Percentiles rank a stretch among this genome's conserved stretches.
These are phyloP conservation scores for Lindbergichthys nudifrons DNA, from an alignment of 2,797 vertebrate genomes.

Conservation along the genomic window DNA sequence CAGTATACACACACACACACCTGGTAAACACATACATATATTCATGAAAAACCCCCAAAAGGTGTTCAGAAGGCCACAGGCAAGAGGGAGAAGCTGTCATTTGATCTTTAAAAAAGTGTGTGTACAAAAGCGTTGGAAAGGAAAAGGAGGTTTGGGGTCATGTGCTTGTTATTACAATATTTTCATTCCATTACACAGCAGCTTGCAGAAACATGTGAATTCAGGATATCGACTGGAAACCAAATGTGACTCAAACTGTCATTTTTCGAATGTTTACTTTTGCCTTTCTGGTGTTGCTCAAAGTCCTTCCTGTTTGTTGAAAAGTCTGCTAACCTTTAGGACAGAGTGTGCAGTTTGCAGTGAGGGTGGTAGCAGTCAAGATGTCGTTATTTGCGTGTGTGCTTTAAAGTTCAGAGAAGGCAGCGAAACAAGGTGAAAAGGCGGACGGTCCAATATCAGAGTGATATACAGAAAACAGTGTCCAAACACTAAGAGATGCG, in stretches of 20 bases:
- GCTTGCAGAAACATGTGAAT: constrained; percentile 56
- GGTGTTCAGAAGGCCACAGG: constrained; percentile 70
- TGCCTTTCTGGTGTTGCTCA: constrained; percentile 4
- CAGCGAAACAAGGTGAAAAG: constrained; percentile 21
- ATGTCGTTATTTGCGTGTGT: constrained; percentile 10
- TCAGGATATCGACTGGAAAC: constrained; percentile 25
- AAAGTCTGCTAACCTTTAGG: constrained; percentile 14
- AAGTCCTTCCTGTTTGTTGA: constrained; percentile 37
- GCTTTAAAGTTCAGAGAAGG: background rate
- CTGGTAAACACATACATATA: constrained; percentile 76
- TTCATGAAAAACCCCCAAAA: constrained; percentile 73
- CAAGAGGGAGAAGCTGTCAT: constrained; percentile 61
- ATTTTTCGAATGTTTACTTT: constrained; percentile 27
- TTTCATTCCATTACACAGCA: constrained; percentile 50
- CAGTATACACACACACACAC: constrained; percentile 40
- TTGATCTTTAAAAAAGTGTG: constrained; percentile 51
- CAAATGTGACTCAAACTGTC: constrained; percentile 31
- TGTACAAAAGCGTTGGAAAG: constrained; percentile 29
- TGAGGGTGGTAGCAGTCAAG: constrained; percentile 4
- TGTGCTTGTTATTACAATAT: constrained; percentile 41
- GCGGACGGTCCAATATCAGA: constrained; percentile 18
- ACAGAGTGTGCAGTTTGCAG: constrained; percentile 7
- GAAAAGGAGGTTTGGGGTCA: constrained; percentile 53
- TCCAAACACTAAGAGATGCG: background rate
- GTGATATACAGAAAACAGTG: constrained; percentile 39